Evolutionary conservation across 64 coral and sea anemone genomes (phyloP).

Genomic region (Orbicella faveolata): DNA sequence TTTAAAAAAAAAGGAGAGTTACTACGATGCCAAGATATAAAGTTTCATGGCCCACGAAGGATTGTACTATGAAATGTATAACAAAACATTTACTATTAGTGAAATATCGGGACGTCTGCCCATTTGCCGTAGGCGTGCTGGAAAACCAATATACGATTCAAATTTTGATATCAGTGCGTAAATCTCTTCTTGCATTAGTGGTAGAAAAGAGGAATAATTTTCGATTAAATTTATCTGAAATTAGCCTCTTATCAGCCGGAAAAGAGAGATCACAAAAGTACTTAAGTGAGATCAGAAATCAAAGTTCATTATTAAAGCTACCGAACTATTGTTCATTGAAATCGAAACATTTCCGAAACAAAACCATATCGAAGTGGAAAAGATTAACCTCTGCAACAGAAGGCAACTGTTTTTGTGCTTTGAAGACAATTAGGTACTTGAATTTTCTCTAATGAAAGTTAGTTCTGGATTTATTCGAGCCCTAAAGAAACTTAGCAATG

Average conservation of each 20-base stretch:
- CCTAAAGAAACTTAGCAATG: no score
- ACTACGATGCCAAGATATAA: background rate
- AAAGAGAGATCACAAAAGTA: background rate
- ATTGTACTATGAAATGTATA: background rate
- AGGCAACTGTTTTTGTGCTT: background rate
- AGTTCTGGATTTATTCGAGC: background rate
- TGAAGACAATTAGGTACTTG: conserved; percentile 5
- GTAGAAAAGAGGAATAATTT: background rate
- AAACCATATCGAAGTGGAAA: background rate
- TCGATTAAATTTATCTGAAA: conserved; percentile 11
- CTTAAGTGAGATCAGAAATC: background rate
- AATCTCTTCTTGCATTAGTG: background rate
- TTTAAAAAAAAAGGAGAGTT: background rate
- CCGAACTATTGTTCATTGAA: background rate
- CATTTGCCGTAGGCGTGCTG: background rate
- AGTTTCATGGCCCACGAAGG: background rate
- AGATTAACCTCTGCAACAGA: conserved; percentile 16
- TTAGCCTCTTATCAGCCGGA: background rate
- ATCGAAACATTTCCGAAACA: background rate
- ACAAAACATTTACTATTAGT: background rate
- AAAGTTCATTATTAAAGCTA: background rate
- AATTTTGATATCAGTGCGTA: background rate
- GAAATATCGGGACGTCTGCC: background rate
- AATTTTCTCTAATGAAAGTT: background rate
- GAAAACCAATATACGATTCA: background rate